Evolutionary conservation across 2,888 invertebrate genomes (phyloP).

Genomic region (Poecilobothrus nobilitatus): DNA sequence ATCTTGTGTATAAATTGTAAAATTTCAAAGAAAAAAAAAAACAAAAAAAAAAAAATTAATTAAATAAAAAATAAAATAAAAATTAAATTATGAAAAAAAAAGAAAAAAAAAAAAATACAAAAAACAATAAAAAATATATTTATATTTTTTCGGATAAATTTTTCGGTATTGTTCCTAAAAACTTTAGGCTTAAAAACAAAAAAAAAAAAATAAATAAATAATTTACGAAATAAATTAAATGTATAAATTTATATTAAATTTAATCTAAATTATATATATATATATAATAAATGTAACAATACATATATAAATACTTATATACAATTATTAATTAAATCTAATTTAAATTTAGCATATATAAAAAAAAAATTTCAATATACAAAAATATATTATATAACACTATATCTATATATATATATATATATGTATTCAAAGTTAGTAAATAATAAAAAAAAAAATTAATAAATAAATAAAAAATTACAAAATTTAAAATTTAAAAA

Average conservation of each 20-base stretch:
- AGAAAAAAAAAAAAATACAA: conserved; percentile 15
- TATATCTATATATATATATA: neutral
- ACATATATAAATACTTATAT: too few relatives aligned
- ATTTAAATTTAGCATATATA: neutral
- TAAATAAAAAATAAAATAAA: conserved; percentile 18
- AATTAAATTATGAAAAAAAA: too few relatives aligned
- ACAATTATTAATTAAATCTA: too few relatives aligned
- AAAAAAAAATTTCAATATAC: too few relatives aligned
- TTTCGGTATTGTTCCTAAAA: conserved; percentile 45
- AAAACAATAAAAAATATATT: conserved; percentile 22
- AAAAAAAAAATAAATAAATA: too few relatives aligned
- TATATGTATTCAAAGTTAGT: neutral
- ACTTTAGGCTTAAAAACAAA: conserved; percentile 30
- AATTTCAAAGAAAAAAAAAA: neutral
- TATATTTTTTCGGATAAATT: conserved; percentile 26
- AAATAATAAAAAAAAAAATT: neutral
- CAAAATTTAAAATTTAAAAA: conserved; percentile 9
- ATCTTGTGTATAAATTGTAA: conserved; percentile 1
- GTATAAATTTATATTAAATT: conserved; percentile 13
- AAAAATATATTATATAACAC: neutral
- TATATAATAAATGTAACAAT: conserved; percentile 12
- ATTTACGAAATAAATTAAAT: conserved; percentile 23
- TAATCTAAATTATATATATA: conserved; percentile 15
- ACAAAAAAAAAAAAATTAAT: neutral
- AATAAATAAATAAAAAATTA: neutral